Conservation (phyloP, 1,140 invertebrate species). For the honey bee (Apis mellifera) region DNA sequence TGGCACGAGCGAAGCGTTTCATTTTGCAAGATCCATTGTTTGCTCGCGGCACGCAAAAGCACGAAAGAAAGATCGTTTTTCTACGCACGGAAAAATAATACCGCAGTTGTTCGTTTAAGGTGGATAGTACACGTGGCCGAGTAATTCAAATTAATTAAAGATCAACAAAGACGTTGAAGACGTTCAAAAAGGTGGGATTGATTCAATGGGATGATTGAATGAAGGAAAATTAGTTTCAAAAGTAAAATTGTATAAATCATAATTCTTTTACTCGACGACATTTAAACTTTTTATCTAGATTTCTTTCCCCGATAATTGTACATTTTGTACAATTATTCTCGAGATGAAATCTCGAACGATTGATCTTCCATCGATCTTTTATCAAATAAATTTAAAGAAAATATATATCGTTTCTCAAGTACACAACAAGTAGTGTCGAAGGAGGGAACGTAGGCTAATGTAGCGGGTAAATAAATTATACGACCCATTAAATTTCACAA, state of each 20-base stretch:
- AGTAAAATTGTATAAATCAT: background rate
- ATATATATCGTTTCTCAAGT: too few relatives aligned
- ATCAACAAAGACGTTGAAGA: background rate
- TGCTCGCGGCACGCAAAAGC: background rate
- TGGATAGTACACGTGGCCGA: background rate
- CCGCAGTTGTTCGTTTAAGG: background rate
- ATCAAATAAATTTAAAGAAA: too few relatives aligned
- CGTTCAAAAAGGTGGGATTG: background rate
- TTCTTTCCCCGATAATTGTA: too few relatives aligned
- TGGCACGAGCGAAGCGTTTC: background rate
- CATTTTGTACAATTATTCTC: too few relatives aligned
- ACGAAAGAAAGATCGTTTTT: background rate
- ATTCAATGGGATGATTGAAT: background rate
- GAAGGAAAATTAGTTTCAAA: too few relatives aligned
- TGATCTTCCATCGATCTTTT: too few relatives aligned
- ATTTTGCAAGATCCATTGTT: background rate
- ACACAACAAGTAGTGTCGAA: background rate
- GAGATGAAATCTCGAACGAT: too few relatives aligned
- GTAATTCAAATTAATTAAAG: slow-evolving; percentile 5
- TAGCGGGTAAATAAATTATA: slow-evolving; percentile 45
- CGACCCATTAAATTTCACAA: slow-evolving; percentile 47
- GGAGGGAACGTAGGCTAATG: slow-evolving; percentile 10
- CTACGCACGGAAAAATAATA: background rate
- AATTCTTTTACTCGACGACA: background rate
- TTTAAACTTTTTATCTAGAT: too few relatives aligned